phyloP scores from a whole-genome alignment of 2,113 vertebrate species.

The Micronycteris hirsuta region DNA sequence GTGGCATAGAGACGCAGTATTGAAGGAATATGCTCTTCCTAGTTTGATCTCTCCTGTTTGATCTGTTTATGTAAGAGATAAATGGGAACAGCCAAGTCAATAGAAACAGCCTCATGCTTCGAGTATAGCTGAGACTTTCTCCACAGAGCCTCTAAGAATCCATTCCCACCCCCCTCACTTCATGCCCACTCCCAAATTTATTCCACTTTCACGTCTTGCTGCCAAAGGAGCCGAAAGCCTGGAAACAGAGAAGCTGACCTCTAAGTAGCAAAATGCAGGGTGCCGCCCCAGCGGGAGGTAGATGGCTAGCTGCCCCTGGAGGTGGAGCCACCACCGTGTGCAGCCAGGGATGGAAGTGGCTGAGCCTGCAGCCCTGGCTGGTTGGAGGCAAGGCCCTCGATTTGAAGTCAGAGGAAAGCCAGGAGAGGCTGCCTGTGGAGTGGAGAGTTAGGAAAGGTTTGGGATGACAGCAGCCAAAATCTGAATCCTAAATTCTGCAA shows the following conservation, averaged over 20 bases:
- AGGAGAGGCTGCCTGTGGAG: neutral
- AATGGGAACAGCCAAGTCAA: neutral
- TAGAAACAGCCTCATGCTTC: neutral
- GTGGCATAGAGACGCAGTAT: neutral
- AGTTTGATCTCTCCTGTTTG: neutral
- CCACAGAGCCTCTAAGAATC: too few species aligned
- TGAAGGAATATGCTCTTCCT: neutral
- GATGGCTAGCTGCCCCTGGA: neutral
- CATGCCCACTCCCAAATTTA: neutral
- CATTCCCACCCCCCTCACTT: neutral
- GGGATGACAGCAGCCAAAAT: neutral
- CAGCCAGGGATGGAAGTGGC: neutral
- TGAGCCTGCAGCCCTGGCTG: neutral
- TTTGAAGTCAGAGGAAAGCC: neutral
- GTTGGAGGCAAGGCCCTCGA: neutral
- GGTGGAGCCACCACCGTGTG: accelerated
- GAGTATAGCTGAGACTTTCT: neutral
- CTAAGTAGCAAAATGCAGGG: neutral
- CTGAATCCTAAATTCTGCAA: neutral
- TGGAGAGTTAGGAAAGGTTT: neutral
- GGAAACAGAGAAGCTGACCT: neutral
- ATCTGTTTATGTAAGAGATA: neutral
- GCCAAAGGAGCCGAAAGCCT: neutral
- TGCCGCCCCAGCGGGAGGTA: neutral
- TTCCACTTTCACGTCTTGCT: neutral